Percentiles rank a stretch among this genome's conserved stretches.
phyloP scores from a whole-genome alignment of 2,888 invertebrate genomes.

The Pristionchus exspectatus region DNA sequence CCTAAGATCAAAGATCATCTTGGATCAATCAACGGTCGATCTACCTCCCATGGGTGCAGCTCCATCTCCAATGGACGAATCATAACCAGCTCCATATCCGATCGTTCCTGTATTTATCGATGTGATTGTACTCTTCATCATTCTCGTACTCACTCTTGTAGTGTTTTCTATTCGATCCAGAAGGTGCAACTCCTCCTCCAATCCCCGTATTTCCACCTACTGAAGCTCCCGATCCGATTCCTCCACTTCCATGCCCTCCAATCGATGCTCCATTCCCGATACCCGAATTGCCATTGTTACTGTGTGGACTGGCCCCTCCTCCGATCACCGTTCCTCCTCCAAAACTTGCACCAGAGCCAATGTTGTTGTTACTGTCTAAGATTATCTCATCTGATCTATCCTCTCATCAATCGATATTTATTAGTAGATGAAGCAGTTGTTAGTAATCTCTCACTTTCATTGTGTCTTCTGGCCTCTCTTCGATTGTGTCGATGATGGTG shows the following conservation, averaged over 20 bases:
- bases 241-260: background rate
- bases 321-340: conserved; percentile 45
- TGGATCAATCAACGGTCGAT: background rate
- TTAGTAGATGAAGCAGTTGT: background rate
- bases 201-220: conserved; percentile 17
- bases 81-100: conserved; percentile 7
- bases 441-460: background rate
- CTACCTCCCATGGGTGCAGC: conserved; percentile 29
- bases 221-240: conserved; percentile 37
- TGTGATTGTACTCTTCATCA: background rate
- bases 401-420: background rate
- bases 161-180: background rate
- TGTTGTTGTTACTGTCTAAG: conserved; percentile 29
- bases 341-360: background rate
- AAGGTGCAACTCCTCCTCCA: conserved; percentile 37
- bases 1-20: conserved; percentile 50
- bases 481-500: conserved; percentile 23
- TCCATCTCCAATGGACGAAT: conserved; percentile 32
- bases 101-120: conserved; percentile 21
- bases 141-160: conserved; percentile 41
- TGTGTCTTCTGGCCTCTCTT: conserved; percentile 17
- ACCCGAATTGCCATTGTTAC: background rate
- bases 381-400: background rate
- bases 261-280: conserved; percentile 21
- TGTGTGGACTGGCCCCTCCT: background rate